phyloP scores from a whole-genome alignment of 2,797 vertebrate species.

The Manis pentadactyla region DNA sequence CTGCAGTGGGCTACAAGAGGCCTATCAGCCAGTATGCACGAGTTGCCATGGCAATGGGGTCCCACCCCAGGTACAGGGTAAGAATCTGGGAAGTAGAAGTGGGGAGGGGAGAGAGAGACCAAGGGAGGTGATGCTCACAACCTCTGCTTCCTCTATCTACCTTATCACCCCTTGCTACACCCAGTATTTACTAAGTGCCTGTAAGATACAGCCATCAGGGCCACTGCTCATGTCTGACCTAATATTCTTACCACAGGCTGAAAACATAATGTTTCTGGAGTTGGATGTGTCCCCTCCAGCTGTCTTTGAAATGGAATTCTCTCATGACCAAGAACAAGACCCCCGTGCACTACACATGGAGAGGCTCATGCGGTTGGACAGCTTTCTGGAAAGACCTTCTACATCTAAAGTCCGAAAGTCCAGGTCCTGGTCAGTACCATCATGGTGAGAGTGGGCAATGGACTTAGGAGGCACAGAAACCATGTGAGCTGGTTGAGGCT shows the following conservation, averaged over 20 bases:
- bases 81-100: slow-evolving; percentile 60
- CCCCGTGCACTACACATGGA: slow-evolving; percentile 91
- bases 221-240: neutral
- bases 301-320: slow-evolving; percentile 94
- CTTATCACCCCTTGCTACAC: neutral
- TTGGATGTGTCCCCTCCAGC: slow-evolving; percentile 95
- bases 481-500: rapidly evolving
- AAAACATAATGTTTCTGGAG: slow-evolving; percentile 98
- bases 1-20: slow-evolving; percentile 96
- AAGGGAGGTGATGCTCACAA: neutral
- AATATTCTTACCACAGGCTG: slow-evolving; percentile 88
- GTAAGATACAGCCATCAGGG: rapidly evolving
- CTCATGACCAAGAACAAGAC: slow-evolving; percentile 92
- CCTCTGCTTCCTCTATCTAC: neutral
- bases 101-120: neutral
- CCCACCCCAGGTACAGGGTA: slow-evolving; percentile 95
- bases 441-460: rapidly evolving
- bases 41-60: slow-evolving; percentile 94
- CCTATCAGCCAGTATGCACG: slow-evolving; percentile 97
- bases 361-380: slow-evolving; percentile 89
- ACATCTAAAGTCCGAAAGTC: slow-evolving; percentile 94
- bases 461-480: rapidly evolving
- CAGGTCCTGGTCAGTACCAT: slow-evolving; percentile 93
- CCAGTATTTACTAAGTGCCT: neutral
- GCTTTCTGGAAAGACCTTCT: slow-evolving; percentile 89